phyloP scores from a whole-genome alignment of 1,140 invertebrate genomes.

The Philaenus spumarius region DNA sequence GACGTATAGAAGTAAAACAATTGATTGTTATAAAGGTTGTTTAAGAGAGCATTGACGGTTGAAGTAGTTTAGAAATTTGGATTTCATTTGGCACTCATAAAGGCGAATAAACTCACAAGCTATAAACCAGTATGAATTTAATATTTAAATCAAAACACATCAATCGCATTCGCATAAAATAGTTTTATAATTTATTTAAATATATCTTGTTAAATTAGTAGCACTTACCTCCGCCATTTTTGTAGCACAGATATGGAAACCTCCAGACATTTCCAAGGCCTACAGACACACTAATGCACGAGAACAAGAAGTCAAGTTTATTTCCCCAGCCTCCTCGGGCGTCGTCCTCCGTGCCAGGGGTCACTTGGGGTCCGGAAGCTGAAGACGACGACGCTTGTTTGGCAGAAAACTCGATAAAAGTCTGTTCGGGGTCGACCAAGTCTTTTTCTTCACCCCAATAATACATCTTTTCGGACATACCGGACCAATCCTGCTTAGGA shows the following conservation, averaged over 20 bases:
- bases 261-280: slow-evolving; percentile 90
- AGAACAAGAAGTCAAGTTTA: slow-evolving; percentile 84
- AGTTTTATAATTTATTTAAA: not conserved
- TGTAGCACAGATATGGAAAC: slow-evolving; percentile 86
- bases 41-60: no score
- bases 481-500: not conserved
- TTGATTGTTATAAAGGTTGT: no score
- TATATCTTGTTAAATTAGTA: not conserved
- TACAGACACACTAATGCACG: slow-evolving; percentile 83
- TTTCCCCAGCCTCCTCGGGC: slow-evolving; percentile 81
- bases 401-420: slow-evolving; percentile 41
- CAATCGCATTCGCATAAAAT: no score
- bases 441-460: slow-evolving; percentile 40
- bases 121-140: no score
- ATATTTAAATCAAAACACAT: no score
- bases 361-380: slow-evolving; percentile 19
- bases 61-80: no score
- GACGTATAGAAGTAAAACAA: no score
- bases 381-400: slow-evolving; percentile 28
- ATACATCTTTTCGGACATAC: slow-evolving; percentile 41
- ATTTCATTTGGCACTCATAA: no score
- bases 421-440: slow-evolving; percentile 37
- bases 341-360: slow-evolving; percentile 29
- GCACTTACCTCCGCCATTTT: slow-evolving; percentile 79
- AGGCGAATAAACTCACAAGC: no score